These are phyloP conservation scores for Acanthis flammea DNA, from an alignment of 2,797 vertebrate genomes.

Conservation along the genomic window DNA sequence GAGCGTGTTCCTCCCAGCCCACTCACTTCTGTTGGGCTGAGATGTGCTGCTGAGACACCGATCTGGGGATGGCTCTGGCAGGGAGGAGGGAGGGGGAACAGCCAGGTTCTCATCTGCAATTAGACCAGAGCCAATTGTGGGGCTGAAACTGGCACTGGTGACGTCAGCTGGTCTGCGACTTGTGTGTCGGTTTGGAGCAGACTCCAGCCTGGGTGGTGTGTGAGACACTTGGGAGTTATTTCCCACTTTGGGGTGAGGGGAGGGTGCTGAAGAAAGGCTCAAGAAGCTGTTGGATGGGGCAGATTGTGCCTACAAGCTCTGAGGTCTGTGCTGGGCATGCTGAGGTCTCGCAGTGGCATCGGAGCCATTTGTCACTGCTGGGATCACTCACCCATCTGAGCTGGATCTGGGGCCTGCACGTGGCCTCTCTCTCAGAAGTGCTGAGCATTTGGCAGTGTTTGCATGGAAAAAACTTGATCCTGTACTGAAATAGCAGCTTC, in stretches of 20 bases:
- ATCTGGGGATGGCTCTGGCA: neutral
- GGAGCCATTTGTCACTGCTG: neutral
- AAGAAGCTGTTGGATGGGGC: neutral
- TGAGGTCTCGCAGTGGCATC: neutral
- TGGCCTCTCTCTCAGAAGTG: neutral
- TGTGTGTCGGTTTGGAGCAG: rapidly evolving
- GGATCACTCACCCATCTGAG: neutral
- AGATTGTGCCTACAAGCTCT: neutral
- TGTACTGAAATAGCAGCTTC: conserved; percentile 2
- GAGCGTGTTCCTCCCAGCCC: conserved; percentile 51
- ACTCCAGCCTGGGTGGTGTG: neutral
- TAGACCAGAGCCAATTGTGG: neutral
- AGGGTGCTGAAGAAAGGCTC: neutral
- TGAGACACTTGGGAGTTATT: neutral
- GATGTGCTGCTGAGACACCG: conserved; percentile 31
- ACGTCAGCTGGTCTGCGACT: neutral
- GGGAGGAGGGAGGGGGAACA: neutral
- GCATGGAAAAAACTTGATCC: neutral
- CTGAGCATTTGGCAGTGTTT: conserved; percentile 10
- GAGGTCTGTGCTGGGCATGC: neutral
- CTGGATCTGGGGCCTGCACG: neutral
- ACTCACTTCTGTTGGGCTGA: conserved; percentile 52
- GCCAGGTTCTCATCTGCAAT: conserved; percentile 11
- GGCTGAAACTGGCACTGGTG: neutral
- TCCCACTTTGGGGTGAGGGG: neutral